These are phyloP conservation scores for Drosophila teissieri DNA, from an alignment of 1,140 invertebrate genomes.

Conservation along the genomic window DNA sequence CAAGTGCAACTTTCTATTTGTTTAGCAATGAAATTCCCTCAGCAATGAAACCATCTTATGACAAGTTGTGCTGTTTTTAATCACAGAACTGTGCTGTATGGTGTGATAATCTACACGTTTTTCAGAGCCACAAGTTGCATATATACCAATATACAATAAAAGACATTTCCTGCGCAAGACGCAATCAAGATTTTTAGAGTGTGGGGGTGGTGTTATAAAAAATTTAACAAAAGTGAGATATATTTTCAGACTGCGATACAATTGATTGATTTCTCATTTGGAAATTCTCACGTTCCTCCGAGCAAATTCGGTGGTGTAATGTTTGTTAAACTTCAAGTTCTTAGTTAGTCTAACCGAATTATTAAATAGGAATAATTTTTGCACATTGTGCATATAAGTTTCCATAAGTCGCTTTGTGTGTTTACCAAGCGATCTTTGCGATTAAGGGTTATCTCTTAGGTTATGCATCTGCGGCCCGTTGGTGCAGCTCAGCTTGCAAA, in stretches of 20 bases:
- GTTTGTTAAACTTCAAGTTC: too few relatives aligned
- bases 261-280: conserved; percentile 21
- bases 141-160: neutral
- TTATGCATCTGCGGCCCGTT: neutral
- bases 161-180: neutral
- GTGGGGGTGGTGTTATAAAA: neutral
- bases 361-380: too few relatives aligned
- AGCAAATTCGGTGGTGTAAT: too few relatives aligned
- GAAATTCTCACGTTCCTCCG: neutral
- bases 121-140: too few relatives aligned
- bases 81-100: too few relatives aligned
- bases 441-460: conserved; percentile 6
- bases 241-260: neutral
- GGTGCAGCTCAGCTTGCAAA: neutral
- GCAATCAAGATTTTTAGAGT: neutral
- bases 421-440: neutral
- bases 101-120: too few relatives aligned
- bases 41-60: too few relatives aligned
- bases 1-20: too few relatives aligned
- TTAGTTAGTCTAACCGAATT: neutral
- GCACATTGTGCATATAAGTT: too few relatives aligned
- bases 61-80: too few relatives aligned
- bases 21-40: too few relatives aligned
- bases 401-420: neutral
- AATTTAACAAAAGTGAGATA: neutral